Percentiles rank a stretch among this genome's conserved stretches.
phyloP scores from a whole-genome alignment of 2,113 vertebrate genomes.

The human region DNA sequence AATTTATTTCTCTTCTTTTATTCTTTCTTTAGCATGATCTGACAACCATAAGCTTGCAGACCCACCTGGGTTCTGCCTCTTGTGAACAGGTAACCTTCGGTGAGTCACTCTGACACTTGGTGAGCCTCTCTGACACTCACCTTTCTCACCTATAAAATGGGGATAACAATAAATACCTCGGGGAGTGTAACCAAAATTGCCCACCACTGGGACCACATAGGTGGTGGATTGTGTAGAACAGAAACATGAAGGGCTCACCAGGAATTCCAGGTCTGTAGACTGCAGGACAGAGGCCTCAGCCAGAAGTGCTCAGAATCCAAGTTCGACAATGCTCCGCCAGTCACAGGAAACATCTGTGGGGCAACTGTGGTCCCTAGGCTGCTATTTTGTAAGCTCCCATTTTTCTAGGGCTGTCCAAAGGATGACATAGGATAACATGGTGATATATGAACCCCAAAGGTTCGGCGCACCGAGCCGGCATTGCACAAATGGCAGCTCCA shows the following conservation, averaged over 20 bases:
- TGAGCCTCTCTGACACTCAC: neutral
- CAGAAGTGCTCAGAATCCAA: neutral
- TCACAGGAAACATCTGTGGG: neutral
- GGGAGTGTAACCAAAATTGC: too few species aligned
- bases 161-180: neutral
- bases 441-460: neutral
- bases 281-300: neutral
- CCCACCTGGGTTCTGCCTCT: neutral
- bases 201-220: neutral
- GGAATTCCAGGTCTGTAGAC: neutral
- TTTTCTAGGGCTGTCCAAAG: neutral
- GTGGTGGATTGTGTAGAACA: accelerated
- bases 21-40: neutral
- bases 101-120: too few species aligned
- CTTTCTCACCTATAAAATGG: neutral
- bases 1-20: neutral
- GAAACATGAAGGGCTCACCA: neutral
- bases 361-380: neutral
- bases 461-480: accelerated
- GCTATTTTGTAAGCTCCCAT: neutral
- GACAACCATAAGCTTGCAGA: neutral
- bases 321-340: neutral
- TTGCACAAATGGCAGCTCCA: too few species aligned
- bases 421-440: too few species aligned
- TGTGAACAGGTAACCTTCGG: neutral